phyloP scores from a whole-genome alignment of 2,113 vertebrate genomes.

The Macquaria australasica region DNA sequence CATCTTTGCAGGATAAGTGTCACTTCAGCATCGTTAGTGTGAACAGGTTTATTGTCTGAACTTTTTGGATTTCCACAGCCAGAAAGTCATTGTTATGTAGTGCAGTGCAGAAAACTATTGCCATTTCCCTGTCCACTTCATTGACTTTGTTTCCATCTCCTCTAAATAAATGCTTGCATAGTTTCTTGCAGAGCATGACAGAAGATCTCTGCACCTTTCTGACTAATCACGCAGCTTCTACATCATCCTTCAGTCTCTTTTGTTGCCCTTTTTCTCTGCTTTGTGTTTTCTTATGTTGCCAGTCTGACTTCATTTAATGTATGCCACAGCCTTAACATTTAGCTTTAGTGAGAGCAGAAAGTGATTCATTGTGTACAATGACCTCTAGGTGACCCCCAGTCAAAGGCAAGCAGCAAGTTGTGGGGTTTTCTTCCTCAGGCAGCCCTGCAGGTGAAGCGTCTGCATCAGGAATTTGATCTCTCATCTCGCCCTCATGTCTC shows the following conservation, averaged over 20 bases:
- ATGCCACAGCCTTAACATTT: not conserved
- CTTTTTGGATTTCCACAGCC: not conserved
- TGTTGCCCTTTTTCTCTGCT: not conserved
- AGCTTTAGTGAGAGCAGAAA: slow-evolving; percentile 16
- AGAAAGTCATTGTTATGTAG: not conserved
- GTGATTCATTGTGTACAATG: slow-evolving; percentile 27
- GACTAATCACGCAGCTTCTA: slow-evolving; percentile 10
- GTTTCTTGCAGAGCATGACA: slow-evolving; percentile 13
- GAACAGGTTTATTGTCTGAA: slow-evolving; percentile 9
- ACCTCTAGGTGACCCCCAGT: slow-evolving; percentile 62
- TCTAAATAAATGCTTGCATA: slow-evolving; percentile 24
- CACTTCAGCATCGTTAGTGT: not conserved
- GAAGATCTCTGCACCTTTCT: slow-evolving; percentile 2
- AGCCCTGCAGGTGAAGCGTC: slow-evolving; percentile 63
- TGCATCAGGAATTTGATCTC: slow-evolving; percentile 75
- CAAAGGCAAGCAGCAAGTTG: slow-evolving; percentile 40
- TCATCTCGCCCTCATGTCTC: slow-evolving; percentile 76
- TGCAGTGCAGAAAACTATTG: slow-evolving; percentile 3
- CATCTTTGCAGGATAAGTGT: not conserved
- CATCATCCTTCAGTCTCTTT: not conserved
- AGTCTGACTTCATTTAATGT: not conserved
- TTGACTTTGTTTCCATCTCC: slow-evolving; percentile 12
- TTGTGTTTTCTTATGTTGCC: not conserved
- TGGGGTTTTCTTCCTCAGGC: slow-evolving; percentile 44
- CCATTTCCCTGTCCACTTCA: not conserved